Evolutionary conservation across 2,797 vertebrate species (phyloP).

Genomic region (Vespertilio murinus): DNA sequence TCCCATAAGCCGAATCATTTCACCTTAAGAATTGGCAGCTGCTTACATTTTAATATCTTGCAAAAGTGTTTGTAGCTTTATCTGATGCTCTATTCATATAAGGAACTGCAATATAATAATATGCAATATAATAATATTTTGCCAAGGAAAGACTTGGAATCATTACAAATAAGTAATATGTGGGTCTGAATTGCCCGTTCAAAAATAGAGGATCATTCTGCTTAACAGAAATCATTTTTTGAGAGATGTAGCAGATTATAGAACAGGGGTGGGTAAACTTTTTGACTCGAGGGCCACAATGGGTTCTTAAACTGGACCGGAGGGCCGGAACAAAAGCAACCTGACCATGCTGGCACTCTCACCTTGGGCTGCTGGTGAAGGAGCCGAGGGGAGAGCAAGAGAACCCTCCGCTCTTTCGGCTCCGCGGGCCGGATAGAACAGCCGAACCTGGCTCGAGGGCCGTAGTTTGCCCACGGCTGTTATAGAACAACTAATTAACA

Average conservation of each 20-base stretch:
- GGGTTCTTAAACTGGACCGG: too few relatives aligned
- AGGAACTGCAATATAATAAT: slow-evolving; percentile 28
- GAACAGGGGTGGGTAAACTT: too few relatives aligned
- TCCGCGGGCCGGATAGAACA: too few relatives aligned
- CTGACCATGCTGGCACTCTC: too few relatives aligned
- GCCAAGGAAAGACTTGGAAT: slow-evolving; percentile 20
- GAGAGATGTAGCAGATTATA: slow-evolving; percentile 52
- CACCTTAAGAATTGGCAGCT: slow-evolving; percentile 3
- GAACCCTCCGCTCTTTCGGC: too few relatives aligned
- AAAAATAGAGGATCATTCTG: slow-evolving; percentile 27
- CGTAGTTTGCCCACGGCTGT: too few relatives aligned
- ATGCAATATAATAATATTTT: not conserved
- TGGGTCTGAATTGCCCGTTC: not conserved
- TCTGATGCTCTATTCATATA: slow-evolving; percentile 15
- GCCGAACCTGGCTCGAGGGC: too few relatives aligned
- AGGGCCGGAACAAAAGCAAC: too few relatives aligned
- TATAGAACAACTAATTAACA: slow-evolving; percentile 67
- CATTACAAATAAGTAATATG: slow-evolving; percentile 38
- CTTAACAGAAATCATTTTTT: slow-evolving; percentile 57
- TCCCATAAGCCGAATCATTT: slow-evolving; percentile 20
- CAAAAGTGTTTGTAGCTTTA: not conserved
- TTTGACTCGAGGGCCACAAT: too few relatives aligned
- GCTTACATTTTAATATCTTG: slow-evolving; percentile 3
- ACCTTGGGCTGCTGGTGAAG: too few relatives aligned
- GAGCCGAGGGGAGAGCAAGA: too few relatives aligned